phyloP scores from a whole-genome alignment of 2,888 invertebrate genomes.

The Idaea straminata region DNA sequence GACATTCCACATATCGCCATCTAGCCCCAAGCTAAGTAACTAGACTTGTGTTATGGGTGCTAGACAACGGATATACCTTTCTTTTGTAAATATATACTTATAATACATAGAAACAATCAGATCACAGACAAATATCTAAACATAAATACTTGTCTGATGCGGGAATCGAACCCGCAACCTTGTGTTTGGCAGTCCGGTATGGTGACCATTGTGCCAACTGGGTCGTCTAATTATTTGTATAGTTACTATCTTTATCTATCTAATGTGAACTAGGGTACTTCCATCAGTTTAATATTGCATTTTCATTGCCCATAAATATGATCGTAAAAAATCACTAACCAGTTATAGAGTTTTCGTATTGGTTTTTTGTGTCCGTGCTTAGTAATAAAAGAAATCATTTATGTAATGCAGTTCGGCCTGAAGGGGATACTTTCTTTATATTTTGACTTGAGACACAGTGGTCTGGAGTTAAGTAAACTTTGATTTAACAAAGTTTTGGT shows the following conservation, averaged over 20 bases:
- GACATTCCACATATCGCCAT: too few species aligned
- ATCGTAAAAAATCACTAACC: constrained; percentile 71
- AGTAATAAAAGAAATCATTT: constrained; percentile 78
- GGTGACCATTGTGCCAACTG: too few species aligned
- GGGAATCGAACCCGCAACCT: too few species aligned
- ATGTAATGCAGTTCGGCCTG: constrained; percentile 63
- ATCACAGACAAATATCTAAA: too few species aligned
- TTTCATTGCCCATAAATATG: constrained; percentile 67
- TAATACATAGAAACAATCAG: too few species aligned
- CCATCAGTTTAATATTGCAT: constrained; percentile 62
- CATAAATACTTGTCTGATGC: too few species aligned
- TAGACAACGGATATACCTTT: too few species aligned
- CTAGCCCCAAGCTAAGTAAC: too few species aligned
- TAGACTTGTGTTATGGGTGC: too few species aligned
- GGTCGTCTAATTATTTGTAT: too few species aligned
- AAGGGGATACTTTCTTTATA: constrained; percentile 47
- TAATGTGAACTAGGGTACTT: constrained; percentile 31
- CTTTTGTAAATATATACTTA: too few species aligned
- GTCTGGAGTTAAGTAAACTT: neutral
- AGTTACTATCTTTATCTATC: constrained; percentile 4
- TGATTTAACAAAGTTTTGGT: neutral
- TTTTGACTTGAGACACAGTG: constrained; percentile 7
- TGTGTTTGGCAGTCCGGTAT: too few species aligned
- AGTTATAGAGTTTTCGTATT: constrained; percentile 67
- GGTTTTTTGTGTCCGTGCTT: constrained; percentile 62